A percentile compares a stretch with the other conserved stretches of the same genome.
Conservation (phyloP, 2,797 vertebrate species). For the Urophycis tenuis region DNA sequence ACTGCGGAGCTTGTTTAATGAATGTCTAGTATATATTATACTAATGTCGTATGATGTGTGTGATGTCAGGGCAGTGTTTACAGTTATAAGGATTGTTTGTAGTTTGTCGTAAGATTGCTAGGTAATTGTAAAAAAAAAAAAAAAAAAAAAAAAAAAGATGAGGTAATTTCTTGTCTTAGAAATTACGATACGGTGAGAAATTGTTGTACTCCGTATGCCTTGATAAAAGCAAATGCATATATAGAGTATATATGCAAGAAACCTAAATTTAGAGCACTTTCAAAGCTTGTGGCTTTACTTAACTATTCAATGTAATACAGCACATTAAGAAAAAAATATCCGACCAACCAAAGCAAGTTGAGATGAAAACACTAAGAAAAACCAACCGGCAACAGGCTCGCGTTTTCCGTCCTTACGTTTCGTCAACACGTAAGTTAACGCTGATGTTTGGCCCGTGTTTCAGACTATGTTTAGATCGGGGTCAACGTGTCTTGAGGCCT, state of each 20-base stretch:
- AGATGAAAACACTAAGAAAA: not conserved
- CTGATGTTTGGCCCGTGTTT: conserved; percentile 25
- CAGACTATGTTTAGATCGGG: not conserved
- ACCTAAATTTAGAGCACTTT: conserved; percentile 34
- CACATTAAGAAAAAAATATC: not conserved
- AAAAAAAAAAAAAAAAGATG: not conserved
- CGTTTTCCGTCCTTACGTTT: conserved; percentile 21
- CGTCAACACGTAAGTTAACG: conserved; percentile 31
- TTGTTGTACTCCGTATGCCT: not conserved
- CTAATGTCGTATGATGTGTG: conserved; percentile 41
- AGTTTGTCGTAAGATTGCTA: conserved; percentile 20
- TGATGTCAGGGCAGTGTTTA: conserved; percentile 55
- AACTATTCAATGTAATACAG: not conserved
- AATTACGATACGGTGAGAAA: not conserved
- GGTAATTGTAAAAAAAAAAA: conserved; percentile 11
- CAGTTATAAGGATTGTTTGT: conserved; percentile 37
- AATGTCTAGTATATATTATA: conserved; percentile 57
- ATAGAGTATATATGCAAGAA: not conserved
- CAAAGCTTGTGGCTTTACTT: conserved; percentile 24
- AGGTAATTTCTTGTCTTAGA: not conserved
- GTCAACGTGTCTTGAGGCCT: not conserved
- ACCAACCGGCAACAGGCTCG: not conserved
- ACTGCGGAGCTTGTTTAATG: conserved; percentile 41
- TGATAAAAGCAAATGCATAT: conserved; percentile 1
- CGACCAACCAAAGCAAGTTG: not conserved